Evolutionary conservation across 2,888 invertebrate genomes (phyloP), one percentile per base, ranked within the genome.

Genomic region (Encarsia formosa): DNA sequence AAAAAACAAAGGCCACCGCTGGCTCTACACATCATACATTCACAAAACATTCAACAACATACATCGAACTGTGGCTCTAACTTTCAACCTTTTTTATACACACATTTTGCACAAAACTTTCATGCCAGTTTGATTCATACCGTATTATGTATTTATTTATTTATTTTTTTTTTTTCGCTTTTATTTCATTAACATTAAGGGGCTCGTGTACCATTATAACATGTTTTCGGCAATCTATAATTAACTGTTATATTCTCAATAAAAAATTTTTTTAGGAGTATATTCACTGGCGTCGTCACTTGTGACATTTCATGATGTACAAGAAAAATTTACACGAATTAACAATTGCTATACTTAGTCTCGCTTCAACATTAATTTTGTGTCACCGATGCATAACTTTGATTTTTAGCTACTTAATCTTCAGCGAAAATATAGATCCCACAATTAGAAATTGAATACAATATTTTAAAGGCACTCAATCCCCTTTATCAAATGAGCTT

Each of bases 1-100:
- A 59, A 61, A 61, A 61, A 61, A 60, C 60, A 60, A 61, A 61
- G 60, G 59, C 57, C 61, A 57, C 54, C 48, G 54, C 60, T 60
- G 59, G 58, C 60, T 62, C 57, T 62, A 56, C 57, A 55, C 49
- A 57, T 58, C 58, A 61, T 54, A 60, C 48, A 50, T 32, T 50
- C 55, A 43, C 29, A 53, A 39, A 52, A 53, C 46, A 16, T 35
- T 18, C 22, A n/a, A 16, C 34, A 53, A 44, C 51, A 52, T 31
- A 54, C 42, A 54, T 45, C 35, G 48, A 50, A 48, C 50, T 50
- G 37, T 50, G 40, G 42, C 42, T 40, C 34, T 47, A 45, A 11
- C 37, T 35, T 46, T 43, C 31, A 40, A 24, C 43, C 35, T 43
- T 29, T 20, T 38, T 23, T 32, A 35, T 19, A 40, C 29, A 49